Percentiles rank a stretch among this genome's conserved stretches.
Conservation (phyloP, 2,797 vertebrate genomes). For the Morelia viridis region DNA sequence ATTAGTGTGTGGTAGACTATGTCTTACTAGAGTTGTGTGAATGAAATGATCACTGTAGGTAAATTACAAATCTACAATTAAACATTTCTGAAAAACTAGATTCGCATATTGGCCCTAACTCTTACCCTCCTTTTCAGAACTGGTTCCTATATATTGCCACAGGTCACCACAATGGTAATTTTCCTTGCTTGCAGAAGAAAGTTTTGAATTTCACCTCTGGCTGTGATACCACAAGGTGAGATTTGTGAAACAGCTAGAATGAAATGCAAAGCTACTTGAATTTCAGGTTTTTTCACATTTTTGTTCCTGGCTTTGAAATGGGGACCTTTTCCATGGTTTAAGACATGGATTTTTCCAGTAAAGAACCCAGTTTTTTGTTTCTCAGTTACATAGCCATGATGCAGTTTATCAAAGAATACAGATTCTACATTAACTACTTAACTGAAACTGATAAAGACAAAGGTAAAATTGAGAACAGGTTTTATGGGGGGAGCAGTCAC, state of each 20-base stretch:
- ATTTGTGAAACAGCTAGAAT: slow-evolving; percentile 13
- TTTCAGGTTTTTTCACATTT: slow-evolving; percentile 44
- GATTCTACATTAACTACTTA: background rate
- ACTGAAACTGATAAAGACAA: background rate
- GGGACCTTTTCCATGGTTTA: background rate
- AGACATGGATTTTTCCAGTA: slow-evolving; percentile 13
- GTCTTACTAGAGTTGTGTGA: background rate
- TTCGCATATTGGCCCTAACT: background rate
- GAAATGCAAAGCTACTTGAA: slow-evolving; percentile 40
- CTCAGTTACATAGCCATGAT: background rate
- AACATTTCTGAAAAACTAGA: background rate
- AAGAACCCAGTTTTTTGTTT: background rate
- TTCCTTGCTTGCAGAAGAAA: slow-evolving; percentile 5
- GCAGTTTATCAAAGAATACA: background rate
- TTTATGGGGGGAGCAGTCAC: background rate
- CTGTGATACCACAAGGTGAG: slow-evolving; percentile 4
- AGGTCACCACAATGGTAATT: background rate
- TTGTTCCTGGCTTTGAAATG: background rate
- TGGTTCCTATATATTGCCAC: background rate
- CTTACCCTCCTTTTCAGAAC: background rate
- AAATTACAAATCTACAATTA: background rate
- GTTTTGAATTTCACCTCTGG: slow-evolving; percentile 24
- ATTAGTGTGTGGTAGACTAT: background rate
- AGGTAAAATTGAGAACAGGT: background rate
- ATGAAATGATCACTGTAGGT: background rate